phyloP scores from a whole-genome alignment of 1,140 invertebrate species.

The Eriosoma lanigerum region DNA sequence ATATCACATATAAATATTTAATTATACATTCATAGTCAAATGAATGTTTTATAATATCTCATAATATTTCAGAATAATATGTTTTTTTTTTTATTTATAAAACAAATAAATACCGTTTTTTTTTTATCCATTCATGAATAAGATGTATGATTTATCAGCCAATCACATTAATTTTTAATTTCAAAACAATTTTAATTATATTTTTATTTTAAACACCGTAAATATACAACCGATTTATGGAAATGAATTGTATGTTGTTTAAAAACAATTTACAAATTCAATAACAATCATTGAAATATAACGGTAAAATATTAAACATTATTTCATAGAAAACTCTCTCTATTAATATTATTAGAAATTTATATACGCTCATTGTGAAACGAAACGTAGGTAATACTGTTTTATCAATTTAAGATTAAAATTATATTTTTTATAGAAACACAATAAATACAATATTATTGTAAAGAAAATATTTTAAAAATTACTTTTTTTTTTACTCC shows the following conservation, averaged over 20 bases:
- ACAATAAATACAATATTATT: too few species aligned
- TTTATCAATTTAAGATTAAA: too few species aligned
- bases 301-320: too few species aligned
- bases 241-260: background rate
- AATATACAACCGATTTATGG: background rate
- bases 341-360: too few species aligned
- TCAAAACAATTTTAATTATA: background rate
- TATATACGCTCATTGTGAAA: too few species aligned
- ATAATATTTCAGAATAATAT: background rate
- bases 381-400: too few species aligned
- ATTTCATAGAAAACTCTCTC: too few species aligned
- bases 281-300: too few species aligned
- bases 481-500: too few species aligned
- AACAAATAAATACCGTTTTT: too few species aligned
- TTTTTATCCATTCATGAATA: background rate
- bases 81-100: background rate
- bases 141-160: background rate
- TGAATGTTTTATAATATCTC: background rate
- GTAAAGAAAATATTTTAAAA: too few species aligned
- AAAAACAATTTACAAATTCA: background rate
- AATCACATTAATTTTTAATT: slow-evolving; percentile 1
- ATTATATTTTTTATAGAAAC: too few species aligned
- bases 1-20: slow-evolving; percentile 6
- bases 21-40: background rate
- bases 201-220: background rate